Evolutionary conservation across 2,113 vertebrate genomes (phyloP).

Genomic region (Xiphophorus hellerii): DNA sequence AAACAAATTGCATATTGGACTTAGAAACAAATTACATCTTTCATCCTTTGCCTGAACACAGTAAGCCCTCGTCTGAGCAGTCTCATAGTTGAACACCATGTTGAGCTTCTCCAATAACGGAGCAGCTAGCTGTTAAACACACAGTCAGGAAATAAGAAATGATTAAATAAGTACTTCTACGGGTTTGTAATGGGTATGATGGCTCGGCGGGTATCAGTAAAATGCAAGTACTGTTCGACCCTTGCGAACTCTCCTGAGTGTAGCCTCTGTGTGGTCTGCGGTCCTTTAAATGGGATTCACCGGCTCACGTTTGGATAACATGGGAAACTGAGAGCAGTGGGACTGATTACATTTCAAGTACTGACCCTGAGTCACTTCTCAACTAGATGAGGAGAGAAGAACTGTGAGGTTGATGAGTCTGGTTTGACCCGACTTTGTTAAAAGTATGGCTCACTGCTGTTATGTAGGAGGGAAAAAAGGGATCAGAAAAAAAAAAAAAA

Average conservation of each 20-base stretch:
- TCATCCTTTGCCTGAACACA: not conserved
- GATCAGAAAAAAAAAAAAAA: not conserved
- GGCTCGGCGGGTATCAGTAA: not conserved
- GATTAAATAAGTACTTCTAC: not conserved
- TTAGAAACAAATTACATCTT: conserved; percentile 3
- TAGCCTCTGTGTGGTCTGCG: conserved; percentile 1
- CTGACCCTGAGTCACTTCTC: conserved; percentile 21
- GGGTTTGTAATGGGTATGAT: not conserved
- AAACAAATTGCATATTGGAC: not conserved
- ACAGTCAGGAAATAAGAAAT: not conserved
- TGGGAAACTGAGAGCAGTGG: conserved; percentile 29
- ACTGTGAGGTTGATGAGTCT: conserved; percentile 1
- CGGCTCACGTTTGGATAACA: conserved; percentile 24
- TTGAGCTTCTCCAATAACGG: not conserved
- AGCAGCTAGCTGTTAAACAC: not conserved
- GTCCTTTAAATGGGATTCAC: conserved; percentile 21
- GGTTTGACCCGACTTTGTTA: conserved; percentile 11
- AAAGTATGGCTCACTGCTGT: not conserved
- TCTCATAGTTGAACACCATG: not conserved
- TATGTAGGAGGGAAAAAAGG: not conserved
- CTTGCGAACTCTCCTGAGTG: conserved; percentile 2
- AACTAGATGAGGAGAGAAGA: conserved; percentile 12
- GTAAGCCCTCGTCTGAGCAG: not conserved
- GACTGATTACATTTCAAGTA: conserved; percentile 57
- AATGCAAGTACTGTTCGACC: not conserved